These are phyloP conservation scores for Drosophila neotestacea DNA, from an alignment of 2,888 invertebrate genomes.

Conservation along the genomic window DNA sequence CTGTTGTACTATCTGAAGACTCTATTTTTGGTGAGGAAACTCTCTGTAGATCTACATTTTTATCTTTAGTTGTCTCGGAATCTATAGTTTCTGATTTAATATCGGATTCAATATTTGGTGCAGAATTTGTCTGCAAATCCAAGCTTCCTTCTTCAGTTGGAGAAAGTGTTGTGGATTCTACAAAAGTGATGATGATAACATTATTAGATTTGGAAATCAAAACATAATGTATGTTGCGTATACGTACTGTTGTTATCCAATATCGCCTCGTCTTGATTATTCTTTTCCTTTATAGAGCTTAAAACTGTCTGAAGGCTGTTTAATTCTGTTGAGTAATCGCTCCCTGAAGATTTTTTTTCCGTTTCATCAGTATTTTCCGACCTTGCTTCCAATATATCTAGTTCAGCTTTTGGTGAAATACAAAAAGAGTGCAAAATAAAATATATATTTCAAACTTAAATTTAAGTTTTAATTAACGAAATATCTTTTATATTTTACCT, in stretches of 20 bases:
- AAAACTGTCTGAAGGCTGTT: constrained; percentile 37
- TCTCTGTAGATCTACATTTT: neutral
- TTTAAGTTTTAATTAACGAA: no score
- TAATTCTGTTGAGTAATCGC: constrained; percentile 20
- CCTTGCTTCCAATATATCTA: neutral
- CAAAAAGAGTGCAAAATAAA: neutral
- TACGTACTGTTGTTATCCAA: constrained; percentile 18
- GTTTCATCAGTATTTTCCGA: neutral
- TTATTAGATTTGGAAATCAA: neutral
- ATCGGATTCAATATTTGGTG: neutral
- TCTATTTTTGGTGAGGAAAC: neutral
- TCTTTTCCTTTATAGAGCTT: constrained; percentile 2
- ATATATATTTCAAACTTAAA: no score
- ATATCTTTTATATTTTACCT: neutral
- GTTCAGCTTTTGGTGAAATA: neutral
- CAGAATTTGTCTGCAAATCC: neutral
- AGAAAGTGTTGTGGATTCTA: constrained; percentile 3
- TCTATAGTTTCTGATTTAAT: neutral
- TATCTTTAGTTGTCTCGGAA: neutral
- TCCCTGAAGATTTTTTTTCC: neutral
- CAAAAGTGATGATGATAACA: neutral
- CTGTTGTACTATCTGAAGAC: neutral
- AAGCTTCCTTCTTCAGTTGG: neutral
- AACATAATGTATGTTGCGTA: neutral
- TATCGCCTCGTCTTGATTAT: neutral